Evolutionary conservation across 2,888 invertebrate genomes (phyloP).

Genomic region (Polymixis flavicincta): DNA sequence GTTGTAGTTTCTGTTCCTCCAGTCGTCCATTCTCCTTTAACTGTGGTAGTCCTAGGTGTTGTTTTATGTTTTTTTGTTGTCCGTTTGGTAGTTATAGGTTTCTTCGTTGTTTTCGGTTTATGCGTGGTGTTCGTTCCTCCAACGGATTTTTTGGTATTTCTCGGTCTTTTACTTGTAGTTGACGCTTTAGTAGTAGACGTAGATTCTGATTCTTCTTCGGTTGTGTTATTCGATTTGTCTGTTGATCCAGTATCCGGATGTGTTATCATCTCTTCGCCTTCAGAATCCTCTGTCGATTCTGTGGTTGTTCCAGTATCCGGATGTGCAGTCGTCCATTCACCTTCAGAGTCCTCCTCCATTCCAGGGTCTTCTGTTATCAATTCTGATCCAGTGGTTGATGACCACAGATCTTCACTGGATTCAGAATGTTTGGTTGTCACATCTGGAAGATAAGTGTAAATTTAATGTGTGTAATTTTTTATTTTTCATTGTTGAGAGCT

Average conservation of each 20-base stretch:
- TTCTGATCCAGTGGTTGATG: background rate
- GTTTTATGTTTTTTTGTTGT: background rate
- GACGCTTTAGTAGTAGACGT: background rate
- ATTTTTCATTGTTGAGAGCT: no score
- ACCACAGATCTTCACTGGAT: background rate
- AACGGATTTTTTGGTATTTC: background rate
- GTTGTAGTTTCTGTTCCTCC: background rate
- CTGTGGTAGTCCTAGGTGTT: background rate
- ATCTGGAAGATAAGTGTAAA: slow-evolving; percentile 18
- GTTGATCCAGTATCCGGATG: no score
- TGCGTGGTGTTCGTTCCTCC: background rate
- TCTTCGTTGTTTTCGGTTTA: background rate
- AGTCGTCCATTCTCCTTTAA: background rate
- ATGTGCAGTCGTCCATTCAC: background rate
- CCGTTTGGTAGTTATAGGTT: background rate
- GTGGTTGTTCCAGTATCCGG: no score
- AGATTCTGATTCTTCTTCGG: no score
- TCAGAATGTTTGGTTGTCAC: background rate
- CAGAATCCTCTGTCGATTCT: no score
- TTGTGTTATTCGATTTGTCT: no score
- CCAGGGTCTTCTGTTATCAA: background rate
- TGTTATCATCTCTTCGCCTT: no score
- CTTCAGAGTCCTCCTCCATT: background rate
- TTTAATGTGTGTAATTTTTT: no score
- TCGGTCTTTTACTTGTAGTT: background rate